These are phyloP conservation scores for Prolemur simus DNA, from an alignment of 2,113 vertebrate genomes.

Conservation along the genomic window DNA sequence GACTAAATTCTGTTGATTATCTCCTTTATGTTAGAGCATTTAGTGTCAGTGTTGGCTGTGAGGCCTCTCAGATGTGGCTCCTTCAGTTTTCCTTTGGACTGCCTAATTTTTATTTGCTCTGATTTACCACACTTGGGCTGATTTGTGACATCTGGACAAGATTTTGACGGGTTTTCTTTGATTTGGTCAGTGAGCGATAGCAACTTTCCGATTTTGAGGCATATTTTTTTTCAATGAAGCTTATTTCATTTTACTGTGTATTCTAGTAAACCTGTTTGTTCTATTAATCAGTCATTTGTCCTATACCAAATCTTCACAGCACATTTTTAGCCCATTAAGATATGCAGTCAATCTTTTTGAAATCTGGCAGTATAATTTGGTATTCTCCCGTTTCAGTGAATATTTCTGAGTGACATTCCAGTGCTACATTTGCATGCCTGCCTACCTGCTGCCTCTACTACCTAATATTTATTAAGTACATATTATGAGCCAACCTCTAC, in stretches of 20 bases:
- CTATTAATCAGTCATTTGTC: not conserved
- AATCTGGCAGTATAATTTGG: not conserved
- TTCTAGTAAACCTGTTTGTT: not conserved
- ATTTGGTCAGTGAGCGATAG: not conserved
- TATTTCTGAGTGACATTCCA: not conserved
- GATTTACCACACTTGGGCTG: not conserved
- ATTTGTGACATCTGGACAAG: not conserved
- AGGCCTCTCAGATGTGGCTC: not conserved
- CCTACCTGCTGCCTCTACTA: not conserved
- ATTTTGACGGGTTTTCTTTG: slow-evolving; percentile 4
- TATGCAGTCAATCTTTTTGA: not conserved
- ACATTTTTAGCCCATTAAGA: not conserved
- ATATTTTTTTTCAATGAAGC: not conserved
- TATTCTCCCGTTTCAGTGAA: not conserved
- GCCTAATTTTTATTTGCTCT: slow-evolving; percentile 14
- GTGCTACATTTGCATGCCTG: not conserved
- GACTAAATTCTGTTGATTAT: not conserved
- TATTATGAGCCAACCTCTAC: not conserved
- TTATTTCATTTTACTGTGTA: slow-evolving; percentile 23
- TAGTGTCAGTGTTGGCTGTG: not conserved
- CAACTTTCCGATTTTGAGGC: not conserved
- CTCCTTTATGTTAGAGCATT: slow-evolving; percentile 23
- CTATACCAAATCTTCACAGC: not conserved
- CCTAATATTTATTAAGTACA: not conserved
- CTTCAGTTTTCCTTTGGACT: not conserved